Base-by-base conservation (phyloP, 2,113 vertebrate species). In the Hippocampus barbouri region DNA sequence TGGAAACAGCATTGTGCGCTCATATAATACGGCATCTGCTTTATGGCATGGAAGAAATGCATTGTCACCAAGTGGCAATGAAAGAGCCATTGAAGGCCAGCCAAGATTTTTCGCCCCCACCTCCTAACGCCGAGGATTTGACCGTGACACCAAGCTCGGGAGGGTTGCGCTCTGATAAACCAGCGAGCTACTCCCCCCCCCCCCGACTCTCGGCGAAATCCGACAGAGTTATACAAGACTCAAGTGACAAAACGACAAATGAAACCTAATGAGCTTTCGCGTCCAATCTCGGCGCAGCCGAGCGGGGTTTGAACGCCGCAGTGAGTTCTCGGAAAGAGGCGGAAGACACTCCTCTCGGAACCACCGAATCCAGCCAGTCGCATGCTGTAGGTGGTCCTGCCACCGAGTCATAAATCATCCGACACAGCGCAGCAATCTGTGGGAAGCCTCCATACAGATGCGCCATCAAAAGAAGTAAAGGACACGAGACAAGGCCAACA, bases 11-110 rank as follows among this genome's bases (percentile, higher is more conserved):
- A 89, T 87, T 93, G 91, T 90, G 84, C 73, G 51, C 73, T 74
- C 49, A 47, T 65, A 84, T 85, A 85, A 91, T 84, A 88, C 85
- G 91, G 90, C 86, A 86, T 93, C 90, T 92, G 89, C 89, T 92
- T 92, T 90, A 91, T 34, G 56, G 89, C 78, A 91, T 73, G 85
- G 87, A 89, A 84, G 90, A 92, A 91, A 86, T 86, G 89, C 83
- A 89, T 92, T 91, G 91, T 91, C 82, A 88, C 83, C 57, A 12
- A 81, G 78, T 47, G 61, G 79, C 75, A 77, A 78, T 91, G 91
- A 93, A 89, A 85, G 88, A 83, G 75, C 83, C 81, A 76, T 82
- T 87, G 82, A 89, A 87, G 86, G 72, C 73, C 85, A 66, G 72
- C 73, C 82, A 83, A 77, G 77, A 85, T 73, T 77, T 85, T 80